A percentile compares a stretch with the other conserved stretches of the same genome.
These are phyloP conservation scores for Strix uralensis DNA, from an alignment of 2,113 vertebrate species.

Conservation along the genomic window DNA sequence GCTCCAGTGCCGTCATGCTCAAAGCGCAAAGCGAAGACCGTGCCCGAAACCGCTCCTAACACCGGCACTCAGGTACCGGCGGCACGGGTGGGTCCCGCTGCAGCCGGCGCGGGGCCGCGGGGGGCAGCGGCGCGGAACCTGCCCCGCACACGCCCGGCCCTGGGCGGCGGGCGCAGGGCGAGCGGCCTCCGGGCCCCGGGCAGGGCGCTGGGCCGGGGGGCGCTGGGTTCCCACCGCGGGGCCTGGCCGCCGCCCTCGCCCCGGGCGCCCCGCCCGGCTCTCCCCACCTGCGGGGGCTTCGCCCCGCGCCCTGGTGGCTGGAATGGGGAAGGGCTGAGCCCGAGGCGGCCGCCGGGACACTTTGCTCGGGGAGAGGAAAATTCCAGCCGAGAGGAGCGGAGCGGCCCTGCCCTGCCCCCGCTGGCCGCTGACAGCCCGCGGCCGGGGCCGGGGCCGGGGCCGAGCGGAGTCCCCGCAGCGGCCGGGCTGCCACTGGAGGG, in stretches of 20 bases:
- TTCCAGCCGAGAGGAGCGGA: slow-evolving; percentile 34
- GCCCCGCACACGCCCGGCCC: background rate
- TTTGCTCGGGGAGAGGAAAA: slow-evolving; percentile 44
- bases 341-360: background rate
- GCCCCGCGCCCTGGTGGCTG: slow-evolving; percentile 49
- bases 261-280: background rate
- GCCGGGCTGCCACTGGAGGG: background rate
- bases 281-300: slow-evolving; percentile 5
- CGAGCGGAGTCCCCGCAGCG: background rate
- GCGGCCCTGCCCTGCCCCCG: slow-evolving; percentile 44
- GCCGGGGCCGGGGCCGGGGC: background rate
- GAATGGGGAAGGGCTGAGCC: slow-evolving; percentile 20
- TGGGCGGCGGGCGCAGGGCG: background rate
- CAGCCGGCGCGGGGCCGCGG: background rate
- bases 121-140: background rate
- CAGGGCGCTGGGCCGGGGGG: accelerated
- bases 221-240: too few species aligned
- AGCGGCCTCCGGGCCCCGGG: accelerated
- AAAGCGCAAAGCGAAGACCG: background rate
- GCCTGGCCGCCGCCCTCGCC: background rate
- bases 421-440: slow-evolving; percentile 1
- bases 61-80: too few species aligned
- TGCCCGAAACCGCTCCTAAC: too few species aligned
- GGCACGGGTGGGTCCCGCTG: background rate
- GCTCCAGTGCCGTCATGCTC: accelerated